Base-by-base conservation (phyloP, 2,888 invertebrate species). In the Nymphalis urticae region DNA sequence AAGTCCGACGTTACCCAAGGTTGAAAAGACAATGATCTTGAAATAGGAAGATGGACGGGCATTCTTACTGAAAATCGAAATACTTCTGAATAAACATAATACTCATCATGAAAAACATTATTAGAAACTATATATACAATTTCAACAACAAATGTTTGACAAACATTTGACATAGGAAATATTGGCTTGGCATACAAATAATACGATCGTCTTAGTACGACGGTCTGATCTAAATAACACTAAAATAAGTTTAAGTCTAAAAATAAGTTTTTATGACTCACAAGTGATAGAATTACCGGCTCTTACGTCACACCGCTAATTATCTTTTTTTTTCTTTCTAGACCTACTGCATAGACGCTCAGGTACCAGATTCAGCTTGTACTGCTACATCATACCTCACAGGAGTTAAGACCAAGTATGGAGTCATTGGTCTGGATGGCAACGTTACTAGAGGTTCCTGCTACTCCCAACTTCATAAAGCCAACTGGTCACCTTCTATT, bases 301-400 rank as follows among this genome's bases (percentile, higher is more conserved):
- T 42, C 4, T 42, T 42, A 13, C 13, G 4, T 42, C 0, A 42
- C 13, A 42, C 13, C 3, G 13, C n/a, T 13, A n/a, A 16, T 16
- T 53, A 17, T 48, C 27, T 6, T 53, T 62, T 21, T 42, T 19
- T 48, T 64, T 66, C 9, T 67, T 64, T 53, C 17, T 82, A 94
- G 94, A 94, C 94, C 0, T 94, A 94, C 80, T 94, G 94, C 84
- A 89, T 94, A 42, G 94, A 95, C 79, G 93, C 91, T 10, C 95
- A 96, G 89, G 96, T 96, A 0, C 93, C 96, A 0, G 96, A 96
- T 82, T 96, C 96, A 0, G 96, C 96, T 0, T 95, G 95, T 72
- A 94, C 95, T 0, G 95, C 95, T 1, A 96, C 96, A 0, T 95
- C 96, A 0, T 95, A 95, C 79, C 86, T 96, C n/a, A 90, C 94